phyloP scores from a whole-genome alignment of 2,113 vertebrate genomes.

The Taxidea taxus region DNA sequence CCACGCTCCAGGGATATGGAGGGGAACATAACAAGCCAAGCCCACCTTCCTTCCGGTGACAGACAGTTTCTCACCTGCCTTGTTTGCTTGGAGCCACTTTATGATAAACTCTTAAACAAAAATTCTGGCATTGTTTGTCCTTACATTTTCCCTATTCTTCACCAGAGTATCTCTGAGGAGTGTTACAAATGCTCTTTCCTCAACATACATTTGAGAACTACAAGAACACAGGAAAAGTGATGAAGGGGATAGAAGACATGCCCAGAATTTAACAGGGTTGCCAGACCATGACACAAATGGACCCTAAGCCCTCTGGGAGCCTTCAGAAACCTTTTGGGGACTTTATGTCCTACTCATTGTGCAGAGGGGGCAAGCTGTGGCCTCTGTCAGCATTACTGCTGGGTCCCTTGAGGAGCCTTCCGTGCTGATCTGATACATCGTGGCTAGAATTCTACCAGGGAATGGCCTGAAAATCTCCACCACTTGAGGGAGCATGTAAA shows the following conservation, averaged over 20 bases:
- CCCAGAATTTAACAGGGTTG: background rate
- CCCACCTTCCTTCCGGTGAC: background rate
- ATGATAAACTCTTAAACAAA: background rate
- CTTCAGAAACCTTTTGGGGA: constrained; percentile 50
- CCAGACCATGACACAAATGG: constrained; percentile 32
- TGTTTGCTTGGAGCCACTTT: background rate
- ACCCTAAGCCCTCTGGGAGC: background rate
- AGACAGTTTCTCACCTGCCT: background rate
- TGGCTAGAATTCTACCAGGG: background rate
- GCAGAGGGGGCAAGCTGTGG: background rate
- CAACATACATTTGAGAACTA: background rate
- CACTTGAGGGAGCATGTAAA: background rate
- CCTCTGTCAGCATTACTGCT: background rate
- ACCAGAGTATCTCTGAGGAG: background rate
- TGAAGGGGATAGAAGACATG: background rate
- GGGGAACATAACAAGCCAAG: background rate
- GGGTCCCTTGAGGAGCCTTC: background rate
- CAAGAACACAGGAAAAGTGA: background rate
- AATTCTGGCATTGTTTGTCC: background rate
- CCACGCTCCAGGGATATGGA: background rate
- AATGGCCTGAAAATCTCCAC: background rate
- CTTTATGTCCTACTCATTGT: background rate
- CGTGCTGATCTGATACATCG: background rate
- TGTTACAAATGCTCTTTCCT: background rate
- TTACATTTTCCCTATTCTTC: background rate